Conservation (phyloP, 2,113 vertebrate genomes). For the Poeciliopsis turrubarensis region DNA sequence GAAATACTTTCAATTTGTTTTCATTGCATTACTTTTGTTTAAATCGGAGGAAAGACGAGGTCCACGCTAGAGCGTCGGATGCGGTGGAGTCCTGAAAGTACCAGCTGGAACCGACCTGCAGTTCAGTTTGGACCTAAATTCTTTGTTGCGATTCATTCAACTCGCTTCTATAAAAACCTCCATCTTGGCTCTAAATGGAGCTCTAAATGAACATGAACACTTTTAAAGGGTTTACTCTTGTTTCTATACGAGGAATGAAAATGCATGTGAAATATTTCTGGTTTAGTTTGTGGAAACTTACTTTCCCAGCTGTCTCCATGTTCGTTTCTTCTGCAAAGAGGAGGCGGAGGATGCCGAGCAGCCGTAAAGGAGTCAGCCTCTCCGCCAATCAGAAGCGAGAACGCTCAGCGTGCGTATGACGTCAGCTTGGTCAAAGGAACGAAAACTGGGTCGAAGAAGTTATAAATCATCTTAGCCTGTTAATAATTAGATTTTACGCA, state of each 20-base stretch:
- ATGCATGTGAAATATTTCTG: not conserved
- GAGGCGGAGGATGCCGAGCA: not conserved
- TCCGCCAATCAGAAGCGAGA: slow-evolving; percentile 59
- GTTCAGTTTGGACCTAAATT: not conserved
- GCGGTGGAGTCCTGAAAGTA: not conserved
- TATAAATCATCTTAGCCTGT: not conserved
- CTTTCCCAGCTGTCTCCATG: slow-evolving; percentile 79
- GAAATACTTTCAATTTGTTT: not conserved
- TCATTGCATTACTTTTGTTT: not conserved
- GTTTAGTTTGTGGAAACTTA: slow-evolving; percentile 44
- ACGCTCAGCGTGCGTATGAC: not conserved
- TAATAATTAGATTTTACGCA: not conserved
- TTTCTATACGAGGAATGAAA: not conserved
- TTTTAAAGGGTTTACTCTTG: not conserved
- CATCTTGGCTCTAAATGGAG: not conserved
- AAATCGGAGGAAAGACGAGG: no score
- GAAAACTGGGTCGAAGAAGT: not conserved
- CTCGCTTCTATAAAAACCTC: not conserved
- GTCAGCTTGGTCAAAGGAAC: fast-evolving
- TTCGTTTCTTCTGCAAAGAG: slow-evolving; percentile 2
- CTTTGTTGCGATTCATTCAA: slow-evolving; percentile 20
- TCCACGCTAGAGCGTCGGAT: not conserved
- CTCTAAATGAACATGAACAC: no score
- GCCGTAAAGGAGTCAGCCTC: slow-evolving; percentile 24
- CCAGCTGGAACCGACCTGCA: not conserved